phyloP scores from a whole-genome alignment of 2,888 invertebrate genomes.

The Aleiodes testaceus region DNA sequence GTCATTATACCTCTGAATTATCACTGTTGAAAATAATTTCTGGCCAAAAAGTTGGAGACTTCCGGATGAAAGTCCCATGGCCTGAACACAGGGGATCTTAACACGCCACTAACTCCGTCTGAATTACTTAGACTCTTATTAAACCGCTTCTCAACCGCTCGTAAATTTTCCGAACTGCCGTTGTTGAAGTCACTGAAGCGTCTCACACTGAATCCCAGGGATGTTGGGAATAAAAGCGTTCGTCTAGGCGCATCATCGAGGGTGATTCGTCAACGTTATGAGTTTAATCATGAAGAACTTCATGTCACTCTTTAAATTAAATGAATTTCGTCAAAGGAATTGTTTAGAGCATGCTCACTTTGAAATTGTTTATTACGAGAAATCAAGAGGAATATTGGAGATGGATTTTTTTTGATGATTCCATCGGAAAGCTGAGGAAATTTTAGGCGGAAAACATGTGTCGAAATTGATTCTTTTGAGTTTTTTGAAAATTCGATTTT shows the following conservation, averaged over 20 bases:
- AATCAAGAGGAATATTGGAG: too few species aligned
- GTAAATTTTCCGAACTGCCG: constrained; percentile 52
- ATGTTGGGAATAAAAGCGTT: neutral
- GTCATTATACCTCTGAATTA: constrained; percentile 6
- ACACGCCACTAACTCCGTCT: constrained; percentile 46
- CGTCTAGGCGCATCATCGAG: constrained; percentile 11
- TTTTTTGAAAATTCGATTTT: too few species aligned
- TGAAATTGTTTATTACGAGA: too few species aligned
- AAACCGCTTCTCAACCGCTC: constrained; percentile 53
- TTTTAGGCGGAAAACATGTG: too few species aligned
- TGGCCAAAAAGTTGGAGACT: constrained; percentile 3
- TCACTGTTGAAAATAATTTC: constrained; percentile 13
- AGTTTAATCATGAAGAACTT: too few species aligned
- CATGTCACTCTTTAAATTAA: neutral
- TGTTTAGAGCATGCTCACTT: too few species aligned
- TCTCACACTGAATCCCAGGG: neutral
- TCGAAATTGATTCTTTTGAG: too few species aligned
- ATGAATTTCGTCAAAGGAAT: too few species aligned
- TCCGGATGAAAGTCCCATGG: neutral
- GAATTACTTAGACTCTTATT: constrained; percentile 55
- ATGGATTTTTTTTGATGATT: too few species aligned
- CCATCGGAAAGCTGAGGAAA: too few species aligned
- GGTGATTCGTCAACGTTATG: neutral
- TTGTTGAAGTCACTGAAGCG: constrained; percentile 49
- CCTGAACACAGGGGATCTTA: constrained; percentile 32